Percentiles rank a stretch among this genome's conserved stretches.
Evolutionary conservation across 92 coral and sea anemone species (phyloP).

Genomic region (Chrysogorgia sp.): DNA sequence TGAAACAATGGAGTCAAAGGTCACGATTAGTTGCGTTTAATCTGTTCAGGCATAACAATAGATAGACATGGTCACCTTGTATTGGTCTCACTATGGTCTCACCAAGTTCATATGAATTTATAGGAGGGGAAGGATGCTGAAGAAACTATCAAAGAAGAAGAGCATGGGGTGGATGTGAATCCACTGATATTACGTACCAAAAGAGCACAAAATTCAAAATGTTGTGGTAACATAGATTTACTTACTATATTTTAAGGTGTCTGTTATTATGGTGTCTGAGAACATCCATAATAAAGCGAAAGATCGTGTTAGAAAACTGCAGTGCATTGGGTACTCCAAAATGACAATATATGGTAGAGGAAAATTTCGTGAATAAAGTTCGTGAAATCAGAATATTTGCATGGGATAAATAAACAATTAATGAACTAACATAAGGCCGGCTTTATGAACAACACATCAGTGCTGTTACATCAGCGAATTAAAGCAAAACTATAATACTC

Average conservation of each 20-base stretch:
- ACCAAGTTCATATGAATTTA: not conserved
- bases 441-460: too few relatives aligned
- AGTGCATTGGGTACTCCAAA: not conserved
- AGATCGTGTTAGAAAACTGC: not conserved
- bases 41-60: not conserved
- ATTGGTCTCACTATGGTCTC: not conserved
- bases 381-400: not conserved
- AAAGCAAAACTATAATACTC: too few relatives aligned
- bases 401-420: too few relatives aligned
- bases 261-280: not conserved
- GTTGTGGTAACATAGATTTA: conserved; percentile 5
- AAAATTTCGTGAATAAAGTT: too few relatives aligned
- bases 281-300: not conserved
- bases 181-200: not conserved
- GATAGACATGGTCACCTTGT: not conserved
- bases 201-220: not conserved
- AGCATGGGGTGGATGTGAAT: not conserved
- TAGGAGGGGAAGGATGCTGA: not conserved
- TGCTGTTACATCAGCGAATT: too few relatives aligned
- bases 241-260: not conserved
- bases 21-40: not conserved
- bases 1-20: not conserved
- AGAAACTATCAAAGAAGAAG: not conserved
- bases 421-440: too few relatives aligned
- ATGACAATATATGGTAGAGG: too few relatives aligned